These are phyloP conservation scores for Pterocles burchelli DNA, from an alignment of 2,113 vertebrate genomes.

Conservation along the genomic window DNA sequence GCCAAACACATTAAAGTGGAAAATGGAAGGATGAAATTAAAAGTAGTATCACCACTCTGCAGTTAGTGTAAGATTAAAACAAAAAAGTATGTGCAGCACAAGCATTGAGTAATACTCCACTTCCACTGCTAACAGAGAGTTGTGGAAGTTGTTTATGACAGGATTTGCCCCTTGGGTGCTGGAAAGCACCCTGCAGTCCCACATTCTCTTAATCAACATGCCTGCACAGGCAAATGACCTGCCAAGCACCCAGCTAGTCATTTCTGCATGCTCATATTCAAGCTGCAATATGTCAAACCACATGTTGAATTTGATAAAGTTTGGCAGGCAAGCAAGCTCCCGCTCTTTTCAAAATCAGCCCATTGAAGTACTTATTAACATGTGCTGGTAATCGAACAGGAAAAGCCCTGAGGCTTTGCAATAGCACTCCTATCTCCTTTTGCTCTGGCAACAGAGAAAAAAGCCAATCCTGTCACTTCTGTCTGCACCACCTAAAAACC, in stretches of 20 bases:
- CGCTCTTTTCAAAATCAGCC: slow-evolving; percentile 13
- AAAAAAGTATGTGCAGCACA: not conserved
- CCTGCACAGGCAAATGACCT: not conserved
- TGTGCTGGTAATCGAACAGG: not conserved
- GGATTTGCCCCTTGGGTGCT: not conserved
- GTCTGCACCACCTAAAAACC: not conserved
- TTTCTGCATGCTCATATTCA: not conserved
- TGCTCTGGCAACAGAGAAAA: not conserved
- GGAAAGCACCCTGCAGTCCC: not conserved
- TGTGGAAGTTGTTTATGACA: not conserved
- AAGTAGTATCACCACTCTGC: not conserved
- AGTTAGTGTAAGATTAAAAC: not conserved
- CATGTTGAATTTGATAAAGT: not conserved
- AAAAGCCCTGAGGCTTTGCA: not conserved
- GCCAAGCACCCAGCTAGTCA: not conserved
- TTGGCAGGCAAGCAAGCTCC: slow-evolving; percentile 9
- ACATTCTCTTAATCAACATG: not conserved
- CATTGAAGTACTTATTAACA: not conserved
- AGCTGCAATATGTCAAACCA: not conserved
- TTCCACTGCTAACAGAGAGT: not conserved
- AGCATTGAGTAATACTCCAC: not conserved
- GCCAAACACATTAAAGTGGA: not conserved
- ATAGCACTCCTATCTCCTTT: not conserved
- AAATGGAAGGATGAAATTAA: not conserved
- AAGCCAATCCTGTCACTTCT: not conserved